Percentiles rank a stretch among this genome's conserved stretches.
phyloP scores from a whole-genome alignment of 2,797 vertebrate genomes.

The Scolopax rusticola region DNA sequence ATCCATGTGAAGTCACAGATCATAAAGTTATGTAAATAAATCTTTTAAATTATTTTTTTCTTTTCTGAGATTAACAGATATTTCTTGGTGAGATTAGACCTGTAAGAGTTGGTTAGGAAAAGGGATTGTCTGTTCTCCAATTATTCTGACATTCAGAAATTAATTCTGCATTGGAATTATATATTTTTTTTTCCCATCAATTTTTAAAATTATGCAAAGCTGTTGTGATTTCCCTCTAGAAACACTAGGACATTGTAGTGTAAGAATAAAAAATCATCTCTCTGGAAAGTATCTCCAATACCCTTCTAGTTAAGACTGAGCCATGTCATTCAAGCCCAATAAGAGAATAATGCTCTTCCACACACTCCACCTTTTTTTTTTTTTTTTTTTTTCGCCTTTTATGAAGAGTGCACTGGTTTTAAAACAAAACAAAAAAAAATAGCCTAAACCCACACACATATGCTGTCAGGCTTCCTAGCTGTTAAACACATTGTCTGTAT shows the following conservation, averaged over 20 bases:
- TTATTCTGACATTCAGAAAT: background rate
- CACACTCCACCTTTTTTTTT: too few relatives aligned
- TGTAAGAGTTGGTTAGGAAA: background rate
- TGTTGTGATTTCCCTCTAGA: background rate
- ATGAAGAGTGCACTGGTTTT: background rate
- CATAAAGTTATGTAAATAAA: background rate
- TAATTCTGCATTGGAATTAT: rapidly evolving
- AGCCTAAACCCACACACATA: background rate
- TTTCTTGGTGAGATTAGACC: background rate
- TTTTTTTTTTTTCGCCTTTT: rapidly evolving
- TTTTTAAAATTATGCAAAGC: background rate
- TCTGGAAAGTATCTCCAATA: background rate
- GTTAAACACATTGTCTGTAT: background rate
- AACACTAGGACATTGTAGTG: background rate
- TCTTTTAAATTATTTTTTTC: rapidly evolving
- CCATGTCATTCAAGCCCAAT: background rate
- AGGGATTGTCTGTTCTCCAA: background rate
- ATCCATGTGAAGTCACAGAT: background rate
- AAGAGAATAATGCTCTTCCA: background rate
- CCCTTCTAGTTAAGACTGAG: background rate
- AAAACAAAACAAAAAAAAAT: background rate
- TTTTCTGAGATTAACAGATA: background rate
- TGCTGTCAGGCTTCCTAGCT: background rate
- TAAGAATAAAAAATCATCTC: background rate
- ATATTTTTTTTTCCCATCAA: background rate